Evolutionary conservation across 1,140 invertebrate species (phyloP), one percentile per base, ranked within the genome.

Genomic region (Araneus ventricosus): DNA sequence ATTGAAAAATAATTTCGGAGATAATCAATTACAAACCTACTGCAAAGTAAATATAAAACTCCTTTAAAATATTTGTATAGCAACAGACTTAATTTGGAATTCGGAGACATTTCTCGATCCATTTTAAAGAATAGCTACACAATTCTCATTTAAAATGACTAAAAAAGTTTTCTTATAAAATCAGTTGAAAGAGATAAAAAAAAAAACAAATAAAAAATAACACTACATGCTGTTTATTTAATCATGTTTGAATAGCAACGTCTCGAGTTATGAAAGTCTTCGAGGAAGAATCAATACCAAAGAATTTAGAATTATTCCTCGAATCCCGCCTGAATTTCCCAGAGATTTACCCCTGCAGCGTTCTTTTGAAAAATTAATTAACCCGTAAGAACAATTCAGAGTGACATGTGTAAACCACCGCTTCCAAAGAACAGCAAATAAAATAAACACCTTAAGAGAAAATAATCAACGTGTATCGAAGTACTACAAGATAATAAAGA

Each of bases 281-380:
- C 30, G 20, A 20, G 1, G 4, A 20, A 37, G 27, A 75, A 75
- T 75, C 70, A 34, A 75, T 75, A 34, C 5, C 10, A 30, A 75
- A 75, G 10, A 5, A 75, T 30, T 17, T 75, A 10, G 20, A 63
- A 63, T 27, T 75, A 34, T 37, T 75, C 5, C 30, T 75, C 30
- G 30, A 75, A 75, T 75, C 70, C 70, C 70, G 20, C 0, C 20
- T 17, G 27, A 75, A 75, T 75, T 37, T 37, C 34, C 8, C 8
- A 10, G 8, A 37, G n/a, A n/a, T 67, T 67, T 45, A 67, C 4
- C 63, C n/a, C 63, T 10, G 10, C 7, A 67, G 70, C 10, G 30
- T 37, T 75, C 45, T 75, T 30, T 20, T 20, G 70, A 75, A 75
- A 75, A 75, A 20, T 75, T 75, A 75, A 75, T 75, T 75, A 75